These are phyloP conservation scores for Pungitius pungitius DNA, from an alignment of 2,113 vertebrate species.

Conservation along the genomic window DNA sequence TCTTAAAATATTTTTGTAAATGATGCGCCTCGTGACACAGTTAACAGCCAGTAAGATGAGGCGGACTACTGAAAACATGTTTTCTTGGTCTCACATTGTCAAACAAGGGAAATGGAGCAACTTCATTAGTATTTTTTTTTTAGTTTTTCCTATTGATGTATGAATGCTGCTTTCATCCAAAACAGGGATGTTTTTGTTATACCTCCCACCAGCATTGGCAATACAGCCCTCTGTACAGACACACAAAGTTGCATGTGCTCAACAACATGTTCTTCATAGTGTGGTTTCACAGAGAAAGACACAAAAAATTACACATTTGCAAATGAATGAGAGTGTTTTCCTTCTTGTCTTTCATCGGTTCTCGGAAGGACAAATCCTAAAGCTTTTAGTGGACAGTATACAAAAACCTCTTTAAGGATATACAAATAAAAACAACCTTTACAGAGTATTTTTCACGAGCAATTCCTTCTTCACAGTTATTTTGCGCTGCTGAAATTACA, in stretches of 20 bases:
- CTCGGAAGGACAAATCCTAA: constrained; percentile 14
- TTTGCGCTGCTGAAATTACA: constrained; percentile 36
- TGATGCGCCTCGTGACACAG: constrained; percentile 4
- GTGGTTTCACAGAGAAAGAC: constrained; percentile 4
- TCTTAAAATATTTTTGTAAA: constrained; percentile 16
- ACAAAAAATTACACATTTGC: constrained; percentile 5
- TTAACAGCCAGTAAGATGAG: constrained; percentile 16
- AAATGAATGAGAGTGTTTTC: constrained; percentile 26
- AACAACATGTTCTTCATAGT: neutral
- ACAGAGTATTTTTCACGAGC: constrained; percentile 36
- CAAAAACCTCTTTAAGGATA: constrained; percentile 12
- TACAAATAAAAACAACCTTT: constrained; percentile 43
- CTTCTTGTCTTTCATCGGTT: constrained; percentile 17
- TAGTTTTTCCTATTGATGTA: constrained; percentile 12
- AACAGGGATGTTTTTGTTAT: constrained; percentile 12
- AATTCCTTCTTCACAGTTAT: constrained; percentile 27
- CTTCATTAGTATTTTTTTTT: neutral
- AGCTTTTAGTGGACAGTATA: constrained; percentile 32
- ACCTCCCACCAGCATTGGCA: neutral
- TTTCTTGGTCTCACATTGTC: constrained; percentile 14
- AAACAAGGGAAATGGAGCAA: constrained; percentile 19
- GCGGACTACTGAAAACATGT: constrained; percentile 9
- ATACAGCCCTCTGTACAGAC: constrained; percentile 26
- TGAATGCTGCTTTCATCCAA: constrained; percentile 7
- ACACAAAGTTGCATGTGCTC: constrained; percentile 19